Percentiles rank a stretch among this genome's conserved stretches.
These are phyloP conservation scores for Halesus radiatus DNA, from an alignment of 1,140 invertebrate species.

Conservation along the genomic window DNA sequence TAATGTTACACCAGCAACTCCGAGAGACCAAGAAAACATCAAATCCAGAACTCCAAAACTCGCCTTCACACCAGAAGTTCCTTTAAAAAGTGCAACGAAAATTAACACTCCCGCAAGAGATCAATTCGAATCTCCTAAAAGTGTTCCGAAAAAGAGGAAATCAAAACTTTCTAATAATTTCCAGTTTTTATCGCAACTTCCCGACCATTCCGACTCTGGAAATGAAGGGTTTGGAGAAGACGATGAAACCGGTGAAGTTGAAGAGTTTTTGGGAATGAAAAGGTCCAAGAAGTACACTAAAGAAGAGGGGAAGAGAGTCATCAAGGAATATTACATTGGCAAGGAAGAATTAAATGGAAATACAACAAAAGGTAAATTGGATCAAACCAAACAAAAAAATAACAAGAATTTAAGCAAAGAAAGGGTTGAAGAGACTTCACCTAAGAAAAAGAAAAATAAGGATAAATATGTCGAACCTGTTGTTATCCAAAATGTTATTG, in stretches of 20 bases:
- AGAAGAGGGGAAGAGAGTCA: slow-evolving; percentile 37
- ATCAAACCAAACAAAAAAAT: slow-evolving; percentile 31
- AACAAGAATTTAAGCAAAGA: not conserved
- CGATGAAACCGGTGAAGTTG: not conserved
- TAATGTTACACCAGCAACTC: slow-evolving; percentile 50
- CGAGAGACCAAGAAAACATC: not conserved
- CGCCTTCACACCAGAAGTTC: slow-evolving; percentile 40
- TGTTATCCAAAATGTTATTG: not conserved
- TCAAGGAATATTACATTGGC: slow-evolving; percentile 51
- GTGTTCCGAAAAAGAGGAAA: slow-evolving; percentile 34
- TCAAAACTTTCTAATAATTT: slow-evolving; percentile 52
- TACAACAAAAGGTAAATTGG: not conserved
- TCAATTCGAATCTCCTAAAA: slow-evolving; percentile 45
- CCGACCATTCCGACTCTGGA: slow-evolving; percentile 47
- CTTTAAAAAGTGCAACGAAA: slow-evolving; percentile 20
- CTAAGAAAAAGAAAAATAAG: slow-evolving; percentile 20
- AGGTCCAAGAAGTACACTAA: slow-evolving; percentile 25
- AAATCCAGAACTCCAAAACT: slow-evolving; percentile 43
- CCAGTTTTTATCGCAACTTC: slow-evolving; percentile 50
- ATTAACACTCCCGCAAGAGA: not conserved
- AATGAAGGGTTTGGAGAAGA: slow-evolving; percentile 17
- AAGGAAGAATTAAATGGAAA: slow-evolving; percentile 30
- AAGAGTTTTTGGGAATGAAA: slow-evolving; percentile 20
- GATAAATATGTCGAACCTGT: not conserved
- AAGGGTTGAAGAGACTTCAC: not conserved